These are phyloP conservation scores for Hydroisotoma schaefferi DNA, from an alignment of 2,888 invertebrate genomes.

Conservation along the genomic window DNA sequence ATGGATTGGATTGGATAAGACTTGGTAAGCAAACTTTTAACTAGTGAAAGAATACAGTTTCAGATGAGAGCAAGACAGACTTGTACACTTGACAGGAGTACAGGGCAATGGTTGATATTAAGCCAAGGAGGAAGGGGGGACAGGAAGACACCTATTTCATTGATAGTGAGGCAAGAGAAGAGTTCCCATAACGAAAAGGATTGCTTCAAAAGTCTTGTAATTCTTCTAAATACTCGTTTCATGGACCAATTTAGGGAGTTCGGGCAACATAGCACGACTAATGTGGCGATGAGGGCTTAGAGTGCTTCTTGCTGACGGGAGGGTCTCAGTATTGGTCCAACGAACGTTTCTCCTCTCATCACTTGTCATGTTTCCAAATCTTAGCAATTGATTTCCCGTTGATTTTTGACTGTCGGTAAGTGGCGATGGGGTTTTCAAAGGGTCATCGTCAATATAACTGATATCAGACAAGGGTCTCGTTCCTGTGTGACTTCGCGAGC, in stretches of 20 bases:
- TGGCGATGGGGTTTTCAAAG: constrained; percentile 55
- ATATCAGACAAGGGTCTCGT: constrained; percentile 74
- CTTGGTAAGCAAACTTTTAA: too few species aligned
- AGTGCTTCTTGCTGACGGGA: constrained; percentile 38
- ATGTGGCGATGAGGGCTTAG: constrained; percentile 49
- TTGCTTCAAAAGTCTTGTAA: too few species aligned
- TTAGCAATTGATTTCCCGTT: constrained; percentile 36
- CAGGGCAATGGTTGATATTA: constrained; percentile 7
- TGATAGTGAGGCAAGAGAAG: constrained; percentile 3
- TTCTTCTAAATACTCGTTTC: constrained; percentile 65
- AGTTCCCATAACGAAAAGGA: neutral
- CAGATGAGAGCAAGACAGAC: too few species aligned
- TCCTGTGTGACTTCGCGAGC: constrained; percentile 71
- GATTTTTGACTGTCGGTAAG: constrained; percentile 50
- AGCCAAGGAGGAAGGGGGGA: constrained; percentile 12
- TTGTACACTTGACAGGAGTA: too few species aligned
- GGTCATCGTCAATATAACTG: constrained; percentile 75
- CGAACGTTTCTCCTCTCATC: constrained; percentile 45
- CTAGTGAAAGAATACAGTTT: too few species aligned
- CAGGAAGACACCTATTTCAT: constrained; percentile 12
- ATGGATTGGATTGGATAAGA: too few species aligned
- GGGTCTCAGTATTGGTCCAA: constrained; percentile 48
- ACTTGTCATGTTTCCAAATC: constrained; percentile 35
- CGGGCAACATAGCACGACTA: constrained; percentile 51
- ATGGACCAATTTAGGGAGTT: constrained; percentile 65